phyloP scores from a whole-genome alignment of 2,888 invertebrate genomes.

The Eupithecia vulgata region DNA sequence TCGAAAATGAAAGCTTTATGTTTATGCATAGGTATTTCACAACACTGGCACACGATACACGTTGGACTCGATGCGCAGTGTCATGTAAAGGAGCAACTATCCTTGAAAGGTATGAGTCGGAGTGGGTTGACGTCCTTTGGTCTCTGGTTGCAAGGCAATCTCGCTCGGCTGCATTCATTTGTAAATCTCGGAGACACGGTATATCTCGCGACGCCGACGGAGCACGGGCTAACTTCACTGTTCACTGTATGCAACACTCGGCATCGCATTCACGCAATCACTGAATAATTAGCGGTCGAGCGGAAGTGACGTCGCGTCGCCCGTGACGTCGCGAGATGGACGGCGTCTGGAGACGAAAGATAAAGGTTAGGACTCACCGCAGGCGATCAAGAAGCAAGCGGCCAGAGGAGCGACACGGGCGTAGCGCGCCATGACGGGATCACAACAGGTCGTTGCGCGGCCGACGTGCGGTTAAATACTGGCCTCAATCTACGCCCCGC shows the following conservation, averaged over 20 bases:
- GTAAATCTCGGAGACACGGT: conserved; percentile 67
- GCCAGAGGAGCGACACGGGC: conserved; percentile 83
- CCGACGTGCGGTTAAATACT: conserved; percentile 82
- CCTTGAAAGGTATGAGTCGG: conserved; percentile 70
- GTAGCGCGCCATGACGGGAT: conserved; percentile 85
- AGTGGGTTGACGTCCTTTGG: conserved; percentile 69
- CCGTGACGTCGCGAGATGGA: conserved; percentile 80
- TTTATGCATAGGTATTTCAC: conserved; percentile 46
- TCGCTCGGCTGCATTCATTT: conserved; percentile 67
- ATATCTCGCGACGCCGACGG: conserved; percentile 68
- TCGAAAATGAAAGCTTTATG: conserved; percentile 31
- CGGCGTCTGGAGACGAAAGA: conserved; percentile 75
- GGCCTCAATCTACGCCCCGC: conserved; percentile 83
- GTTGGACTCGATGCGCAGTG: conserved; percentile 60
- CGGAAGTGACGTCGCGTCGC: conserved; percentile 66
- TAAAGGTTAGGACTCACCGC: conserved; percentile 84
- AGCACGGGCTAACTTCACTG: conserved; percentile 73
- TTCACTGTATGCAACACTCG: conserved; percentile 75
- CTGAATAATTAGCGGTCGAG: conserved; percentile 64
- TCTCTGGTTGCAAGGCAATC: conserved; percentile 69
- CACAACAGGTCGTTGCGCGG: conserved; percentile 84
- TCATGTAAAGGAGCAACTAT: conserved; percentile 58
- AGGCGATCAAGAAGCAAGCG: conserved; percentile 83
- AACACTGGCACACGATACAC: conserved; percentile 57
- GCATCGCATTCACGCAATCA: conserved; percentile 64